Base-by-base conservation (phyloP, 2,797 vertebrate genomes). In the Falco concolor region DNA sequence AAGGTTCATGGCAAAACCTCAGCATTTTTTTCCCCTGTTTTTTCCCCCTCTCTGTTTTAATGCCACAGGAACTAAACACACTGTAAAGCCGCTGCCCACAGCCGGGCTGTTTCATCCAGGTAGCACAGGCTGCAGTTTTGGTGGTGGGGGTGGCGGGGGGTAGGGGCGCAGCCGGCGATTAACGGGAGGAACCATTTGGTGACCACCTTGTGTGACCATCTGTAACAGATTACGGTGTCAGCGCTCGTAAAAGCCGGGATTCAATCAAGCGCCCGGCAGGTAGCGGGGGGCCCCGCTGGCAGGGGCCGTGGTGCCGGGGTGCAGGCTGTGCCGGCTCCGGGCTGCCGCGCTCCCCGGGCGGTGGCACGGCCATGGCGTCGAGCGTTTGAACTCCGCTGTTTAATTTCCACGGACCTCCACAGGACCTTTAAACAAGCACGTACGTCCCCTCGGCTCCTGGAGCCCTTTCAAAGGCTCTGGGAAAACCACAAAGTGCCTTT, bases 191-290 rank as follows among this genome's bases (percentile, higher is more conserved):
- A 34, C 93, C 89, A 87, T 97, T 95, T 85, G 90, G 93, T 88
- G 94, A n/a, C 94, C 81, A 87, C 96, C 94, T 94, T 77, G 95
- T 95, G 93, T 77, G 96, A 96, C 96, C 97, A 96, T 97, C 96
- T 97, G 97, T 81, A 92, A 94, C 42, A 93, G 95, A 97, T 97
- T 95, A 93, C 42, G 76, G 91, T 86, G 94, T 93, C 96, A 79
- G 85, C 44, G 34, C 94, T 94, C 85, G 89, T 95, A 96, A 97
- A 96, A 79, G 54, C 80, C 12, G 27, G 17, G 86, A 73, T 92
- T 90, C 94, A 97, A 97, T 89, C 89, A 96, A 89, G 70, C 42
- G 47, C 97, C 94, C 88, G 95, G 92, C 94, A 95, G 95, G 94
- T 96, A 96, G 64, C 38, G 16, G 84, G 67, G 76, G 82, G 59